Evolutionary conservation across 2,113 vertebrate genomes (phyloP), one percentile per base, ranked within the genome.

Genomic region (Papio anubis): DNA sequence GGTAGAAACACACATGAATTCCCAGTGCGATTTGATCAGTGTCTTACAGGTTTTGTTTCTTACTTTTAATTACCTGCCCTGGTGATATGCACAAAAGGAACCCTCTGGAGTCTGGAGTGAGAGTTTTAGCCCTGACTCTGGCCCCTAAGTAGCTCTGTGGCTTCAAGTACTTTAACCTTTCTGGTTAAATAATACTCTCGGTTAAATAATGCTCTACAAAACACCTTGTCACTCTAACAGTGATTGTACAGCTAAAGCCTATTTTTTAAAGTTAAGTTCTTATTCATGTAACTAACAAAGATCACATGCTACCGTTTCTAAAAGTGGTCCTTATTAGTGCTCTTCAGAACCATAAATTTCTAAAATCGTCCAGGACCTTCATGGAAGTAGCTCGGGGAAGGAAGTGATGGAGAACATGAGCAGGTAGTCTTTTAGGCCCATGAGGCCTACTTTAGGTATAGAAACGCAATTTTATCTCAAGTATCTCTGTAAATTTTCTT

Each of bases 1-100:
- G 82, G 2, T 80, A 11, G 38, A 90, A 97, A 92, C 52, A 96
- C 93, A 97, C 55, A 68, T 30, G 97, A 97, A 97, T 73, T 40
- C 78, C 73, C 97, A 17, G 89, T 52, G 30, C 88, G 93, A 96
- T 83, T 66, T 85, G 43, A 94, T 3, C 20, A 40, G 78, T 35
- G 72, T 76, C 92, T 75, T 96, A 48, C 11, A 30, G 6, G 70
- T 40, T 83, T 89, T n/a, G 20, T 32, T 92, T 96, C 43, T 61
- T 57, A 55, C 90, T 85, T 80, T 57, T 90, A 96, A 95, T 92
- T 83, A 87, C 17, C 16, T 48, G 16, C 7, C 43, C 55, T 90
- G 82, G 82, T 12, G 68, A 83, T 32, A 57, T 1, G 5, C 25
- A 68, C 16, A 84, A 68, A 82, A 86, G 73, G 66, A 96, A 64